phyloP scores from a whole-genome alignment of 1,140 invertebrate species.

The Drosophila burlai region DNA sequence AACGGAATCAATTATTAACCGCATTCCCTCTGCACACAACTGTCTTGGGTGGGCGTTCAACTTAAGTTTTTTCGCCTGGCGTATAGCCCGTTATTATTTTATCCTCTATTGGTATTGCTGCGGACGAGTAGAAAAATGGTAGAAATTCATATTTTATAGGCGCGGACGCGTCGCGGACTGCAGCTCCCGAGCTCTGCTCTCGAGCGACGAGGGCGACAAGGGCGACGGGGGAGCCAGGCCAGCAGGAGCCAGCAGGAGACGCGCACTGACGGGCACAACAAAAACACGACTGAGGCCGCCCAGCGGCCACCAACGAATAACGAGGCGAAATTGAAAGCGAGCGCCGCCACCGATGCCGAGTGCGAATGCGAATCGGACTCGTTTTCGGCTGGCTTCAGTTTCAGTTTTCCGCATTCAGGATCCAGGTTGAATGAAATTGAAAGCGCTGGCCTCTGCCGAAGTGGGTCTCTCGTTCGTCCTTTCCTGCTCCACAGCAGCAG shows the following conservation, averaged over 20 bases:
- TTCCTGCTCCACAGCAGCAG: constrained; percentile 64
- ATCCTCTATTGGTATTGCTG: constrained; percentile 16
- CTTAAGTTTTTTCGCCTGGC: constrained; percentile 33
- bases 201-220: constrained; percentile 17
- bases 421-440: constrained; percentile 79
- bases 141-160: constrained; percentile 58
- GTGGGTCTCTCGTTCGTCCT: constrained; percentile 62
- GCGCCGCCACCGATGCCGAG: constrained; percentile 21
- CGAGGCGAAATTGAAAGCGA: constrained; percentile 78
- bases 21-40: constrained; percentile 60
- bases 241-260: constrained; percentile 67
- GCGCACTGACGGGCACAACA: constrained; percentile 72
- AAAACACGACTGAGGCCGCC: constrained; percentile 82
- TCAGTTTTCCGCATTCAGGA: constrained; percentile 32
- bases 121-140: constrained; percentile 65
- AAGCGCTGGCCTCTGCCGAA: constrained; percentile 60
- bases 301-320: constrained; percentile 79
- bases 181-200: constrained; percentile 58
- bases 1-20: constrained; percentile 65
- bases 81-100: constrained; percentile 32
- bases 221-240: constrained; percentile 37
- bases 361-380: constrained; percentile 41
- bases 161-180: constrained; percentile 60
- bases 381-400: constrained; percentile 34
- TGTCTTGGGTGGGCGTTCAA: constrained; percentile 61